Conservation (phyloP, 1,140 invertebrate species). For the Hestina assimilis region DNA sequence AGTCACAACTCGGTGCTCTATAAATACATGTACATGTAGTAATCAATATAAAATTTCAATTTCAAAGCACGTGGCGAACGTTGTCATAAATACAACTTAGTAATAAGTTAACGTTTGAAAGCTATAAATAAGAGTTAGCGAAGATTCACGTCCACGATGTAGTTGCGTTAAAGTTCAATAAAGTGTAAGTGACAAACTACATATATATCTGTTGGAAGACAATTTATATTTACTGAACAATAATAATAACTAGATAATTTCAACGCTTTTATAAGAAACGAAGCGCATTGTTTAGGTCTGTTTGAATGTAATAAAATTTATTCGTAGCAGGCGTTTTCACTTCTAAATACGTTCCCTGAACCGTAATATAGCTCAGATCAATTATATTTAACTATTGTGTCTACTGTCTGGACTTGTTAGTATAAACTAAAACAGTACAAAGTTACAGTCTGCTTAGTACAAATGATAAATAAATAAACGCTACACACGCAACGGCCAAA, state of each 20-base stretch:
- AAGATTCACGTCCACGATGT: constrained; percentile 13
- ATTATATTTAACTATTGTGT: too few species aligned
- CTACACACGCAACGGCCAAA: too few species aligned
- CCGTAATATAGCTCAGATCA: too few species aligned
- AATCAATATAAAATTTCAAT: constrained; percentile 5
- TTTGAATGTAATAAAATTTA: not conserved
- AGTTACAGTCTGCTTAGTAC: too few species aligned
- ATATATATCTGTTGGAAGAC: constrained; percentile 7
- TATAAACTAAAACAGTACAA: too few species aligned
- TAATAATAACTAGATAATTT: constrained; percentile 16
- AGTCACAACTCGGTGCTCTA: not conserved
- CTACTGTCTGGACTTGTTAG: too few species aligned
- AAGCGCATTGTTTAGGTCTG: not conserved
- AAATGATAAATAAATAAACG: too few species aligned
- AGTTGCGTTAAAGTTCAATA: constrained; percentile 19
- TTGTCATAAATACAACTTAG: constrained; percentile 19
- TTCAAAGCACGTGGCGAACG: constrained; percentile 12
- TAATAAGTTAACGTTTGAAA: constrained; percentile 14
- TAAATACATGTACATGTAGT: not conserved
- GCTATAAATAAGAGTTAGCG: constrained; percentile 11
- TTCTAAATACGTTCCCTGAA: too few species aligned
- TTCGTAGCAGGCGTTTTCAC: too few species aligned
- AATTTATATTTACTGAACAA: constrained; percentile 18
- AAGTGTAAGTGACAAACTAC: constrained; percentile 12
- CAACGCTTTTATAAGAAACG: constrained; percentile 10